Evolutionary conservation across 1,140 invertebrate species (phyloP).

Genomic region (Carposina sasakii): DNA sequence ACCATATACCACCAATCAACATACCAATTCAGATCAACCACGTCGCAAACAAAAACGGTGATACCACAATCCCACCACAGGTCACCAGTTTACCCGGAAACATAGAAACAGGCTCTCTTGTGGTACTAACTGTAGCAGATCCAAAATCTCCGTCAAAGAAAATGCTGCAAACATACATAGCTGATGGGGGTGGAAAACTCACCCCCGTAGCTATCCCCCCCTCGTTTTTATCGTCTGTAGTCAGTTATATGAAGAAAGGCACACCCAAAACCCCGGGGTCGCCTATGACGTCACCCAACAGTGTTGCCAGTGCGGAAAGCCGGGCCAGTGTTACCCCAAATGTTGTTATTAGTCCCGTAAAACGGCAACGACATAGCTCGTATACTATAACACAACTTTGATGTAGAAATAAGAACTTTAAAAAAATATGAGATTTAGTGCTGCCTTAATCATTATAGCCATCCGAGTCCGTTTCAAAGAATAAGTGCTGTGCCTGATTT

Average conservation of each 20-base stretch:
- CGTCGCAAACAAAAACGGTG: too few species aligned
- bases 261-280: slow-evolving; percentile 35
- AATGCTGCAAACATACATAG: slow-evolving; percentile 62
- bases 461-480: too few species aligned
- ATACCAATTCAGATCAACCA: too few species aligned
- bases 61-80: too few species aligned
- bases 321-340: slow-evolving; percentile 30
- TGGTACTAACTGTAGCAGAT: slow-evolving; percentile 55
- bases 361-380: slow-evolving; percentile 43
- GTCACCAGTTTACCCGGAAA: slow-evolving; percentile 31
- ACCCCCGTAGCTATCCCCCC: slow-evolving; percentile 47
- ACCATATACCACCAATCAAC: too few species aligned
- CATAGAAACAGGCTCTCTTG: slow-evolving; percentile 54
- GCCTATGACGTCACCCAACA: slow-evolving; percentile 38
- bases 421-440: too few species aligned
- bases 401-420: too few species aligned
- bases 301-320: slow-evolving; percentile 42
- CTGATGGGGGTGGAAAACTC: slow-evolving; percentile 39
- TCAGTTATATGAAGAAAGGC: slow-evolving; percentile 59
- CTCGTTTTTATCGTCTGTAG: slow-evolving; percentile 46
- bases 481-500: too few species aligned
- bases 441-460: too few species aligned
- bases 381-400: slow-evolving; percentile 56
- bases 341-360: slow-evolving; percentile 32
- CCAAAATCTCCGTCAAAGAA: slow-evolving; percentile 55